Evolutionary conservation across 2,888 invertebrate species (phyloP).

Genomic region (Hedya salicella): DNA sequence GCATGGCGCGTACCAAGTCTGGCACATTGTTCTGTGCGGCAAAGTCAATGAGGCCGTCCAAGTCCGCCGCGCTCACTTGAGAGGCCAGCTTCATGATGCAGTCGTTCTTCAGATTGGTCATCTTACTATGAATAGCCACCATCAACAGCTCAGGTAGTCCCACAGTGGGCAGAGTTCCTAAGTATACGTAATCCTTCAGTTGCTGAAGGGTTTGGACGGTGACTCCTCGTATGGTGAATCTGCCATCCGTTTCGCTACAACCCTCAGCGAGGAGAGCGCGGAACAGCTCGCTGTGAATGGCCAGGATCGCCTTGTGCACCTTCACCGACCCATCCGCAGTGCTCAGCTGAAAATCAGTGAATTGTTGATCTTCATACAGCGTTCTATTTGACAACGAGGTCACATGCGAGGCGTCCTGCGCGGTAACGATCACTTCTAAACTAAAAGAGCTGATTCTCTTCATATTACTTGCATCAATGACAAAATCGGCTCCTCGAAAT

Average conservation of each 20-base stretch:
- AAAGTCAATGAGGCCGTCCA: background rate
- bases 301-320: background rate
- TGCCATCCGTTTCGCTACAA: background rate
- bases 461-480: no score
- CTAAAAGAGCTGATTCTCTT: no score
- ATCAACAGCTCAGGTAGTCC: background rate
- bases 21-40: no score
- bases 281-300: background rate
- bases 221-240: background rate
- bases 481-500: no score
- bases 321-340: background rate
- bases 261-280: background rate
- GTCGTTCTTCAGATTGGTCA: background rate
- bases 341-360: background rate
- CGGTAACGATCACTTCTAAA: no score
- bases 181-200: background rate
- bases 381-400: background rate
- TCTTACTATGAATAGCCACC: background rate
- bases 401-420: no score
- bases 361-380: background rate
- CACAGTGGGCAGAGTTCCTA: background rate
- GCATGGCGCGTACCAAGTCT: no score
- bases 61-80: background rate
- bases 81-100: background rate
- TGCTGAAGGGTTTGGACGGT: background rate